These are phyloP conservation scores for Archivesica marissinica DNA, from an alignment of 1,140 invertebrate genomes.

Conservation along the genomic window DNA sequence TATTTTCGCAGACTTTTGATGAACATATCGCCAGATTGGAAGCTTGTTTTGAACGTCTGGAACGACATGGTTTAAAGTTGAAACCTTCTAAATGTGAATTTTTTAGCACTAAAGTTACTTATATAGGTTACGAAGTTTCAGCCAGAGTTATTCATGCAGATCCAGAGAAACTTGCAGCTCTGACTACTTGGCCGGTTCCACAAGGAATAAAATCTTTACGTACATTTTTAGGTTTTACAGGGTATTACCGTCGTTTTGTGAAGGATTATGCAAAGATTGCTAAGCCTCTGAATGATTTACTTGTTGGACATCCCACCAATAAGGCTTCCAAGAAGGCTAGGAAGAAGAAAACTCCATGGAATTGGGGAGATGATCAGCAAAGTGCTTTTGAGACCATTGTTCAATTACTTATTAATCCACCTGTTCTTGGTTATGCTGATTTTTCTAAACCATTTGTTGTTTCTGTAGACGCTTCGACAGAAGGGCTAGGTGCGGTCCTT, in stretches of 20 bases:
- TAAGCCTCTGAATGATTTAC: slow-evolving; percentile 5
- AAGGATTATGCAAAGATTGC: slow-evolving; percentile 5
- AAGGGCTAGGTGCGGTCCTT: slow-evolving; percentile 73
- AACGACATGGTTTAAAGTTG: neutral
- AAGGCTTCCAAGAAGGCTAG: neutral
- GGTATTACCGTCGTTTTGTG: neutral
- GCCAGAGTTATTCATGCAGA: neutral
- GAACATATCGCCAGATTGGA: too few relatives aligned
- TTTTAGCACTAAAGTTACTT: neutral
- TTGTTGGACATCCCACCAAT: neutral
- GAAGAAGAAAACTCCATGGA: neutral
- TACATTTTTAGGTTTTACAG: neutral
- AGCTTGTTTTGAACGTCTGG: too few relatives aligned
- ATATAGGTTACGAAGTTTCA: neutral
- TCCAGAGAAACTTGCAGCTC: neutral
- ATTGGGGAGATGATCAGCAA: slow-evolving; percentile 24
- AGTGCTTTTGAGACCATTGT: slow-evolving; percentile 62
- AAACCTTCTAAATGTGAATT: slow-evolving; percentile 21
- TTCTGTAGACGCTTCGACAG: slow-evolving; percentile 61
- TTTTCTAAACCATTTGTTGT: slow-evolving; percentile 54
- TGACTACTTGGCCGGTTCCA: neutral
- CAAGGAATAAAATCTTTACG: neutral
- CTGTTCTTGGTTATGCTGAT: slow-evolving; percentile 64
- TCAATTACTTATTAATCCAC: slow-evolving; percentile 28
- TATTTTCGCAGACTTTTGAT: too few relatives aligned